Base-by-base conservation (phyloP, 2,113 vertebrate species). In the Nannobrachium achirus region DNA sequence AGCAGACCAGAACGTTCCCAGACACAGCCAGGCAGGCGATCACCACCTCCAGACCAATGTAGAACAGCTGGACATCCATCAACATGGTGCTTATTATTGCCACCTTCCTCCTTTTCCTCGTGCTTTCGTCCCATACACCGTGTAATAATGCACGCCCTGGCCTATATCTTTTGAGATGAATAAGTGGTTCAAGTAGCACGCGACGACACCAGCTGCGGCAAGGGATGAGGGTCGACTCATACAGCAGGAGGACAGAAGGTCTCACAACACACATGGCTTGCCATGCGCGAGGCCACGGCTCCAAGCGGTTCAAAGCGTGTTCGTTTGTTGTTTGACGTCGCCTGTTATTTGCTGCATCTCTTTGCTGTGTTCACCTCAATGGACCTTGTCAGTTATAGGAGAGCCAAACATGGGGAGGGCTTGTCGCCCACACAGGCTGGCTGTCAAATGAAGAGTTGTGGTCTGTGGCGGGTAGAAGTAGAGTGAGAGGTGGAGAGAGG, bases 1-100 rank as follows among this genome's bases (percentile, higher is more conserved):
- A 99, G 91, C 96, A 98, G 77, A 99, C 98, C 78, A 99, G 90
- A 70, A 96, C 82, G 14, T 99, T 99, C n/a, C 98, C 98, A 72
- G 94, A 78, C 76, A 99, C 88, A 44, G 98, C 93, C 91, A 99
- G 81, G 64, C 91, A 86, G 0, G 97, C 97, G 0, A 98, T 98
- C 87, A 94, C 86, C 86, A 99, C 89, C 79, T 99, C 96, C 91
- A 98, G 90, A 59, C 79, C 71, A 64, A 97, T 94, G 67, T 98
- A 99, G 81, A 90, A 75, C 62, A 93, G 49, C 44, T 87, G 88
- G 71, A 81, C 83, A 82, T 61, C 74, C 66, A 66, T 82, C 91
- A 89, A 87, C 94, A 95, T 95, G 91, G 89, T 92, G 81, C 25
- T 1, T 76, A 46, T 67, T 58, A 51, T 60, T 74, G 77, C 62